These are phyloP conservation scores for Molorchus minor DNA, from an alignment of 2,888 invertebrate genomes.

Conservation along the genomic window DNA sequence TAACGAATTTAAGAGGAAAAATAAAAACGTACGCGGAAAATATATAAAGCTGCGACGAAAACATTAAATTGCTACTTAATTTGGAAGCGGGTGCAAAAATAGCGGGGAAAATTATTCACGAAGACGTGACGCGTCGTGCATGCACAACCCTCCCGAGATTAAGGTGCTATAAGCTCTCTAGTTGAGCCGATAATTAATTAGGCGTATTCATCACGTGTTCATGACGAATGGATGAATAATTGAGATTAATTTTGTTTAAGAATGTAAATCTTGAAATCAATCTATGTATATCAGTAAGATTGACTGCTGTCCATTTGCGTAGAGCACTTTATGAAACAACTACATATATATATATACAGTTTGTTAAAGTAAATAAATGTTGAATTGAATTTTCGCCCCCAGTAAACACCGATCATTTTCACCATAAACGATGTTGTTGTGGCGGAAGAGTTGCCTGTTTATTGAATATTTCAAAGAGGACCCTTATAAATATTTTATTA, in stretches of 20 bases:
- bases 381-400: too few relatives aligned
- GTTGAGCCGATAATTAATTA: conserved; percentile 15
- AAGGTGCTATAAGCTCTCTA: conserved; percentile 13
- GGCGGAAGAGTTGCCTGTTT: conserved; percentile 27
- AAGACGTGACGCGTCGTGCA: background rate
- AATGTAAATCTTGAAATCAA: too few relatives aligned
- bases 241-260: conserved; percentile 17
- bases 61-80: conserved; percentile 22
- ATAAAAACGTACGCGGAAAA: conserved; percentile 9
- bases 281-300: too few relatives aligned
- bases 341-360: too few relatives aligned
- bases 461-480: conserved; percentile 45
- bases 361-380: too few relatives aligned
- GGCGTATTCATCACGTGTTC: conserved; percentile 8
- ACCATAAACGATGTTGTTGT: conserved; percentile 4
- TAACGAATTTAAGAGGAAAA: conserved; percentile 7
- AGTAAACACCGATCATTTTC: background rate
- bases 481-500: conserved; percentile 45
- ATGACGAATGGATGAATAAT: conserved; percentile 14
- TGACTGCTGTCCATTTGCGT: too few relatives aligned
- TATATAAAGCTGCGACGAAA: conserved; percentile 12
- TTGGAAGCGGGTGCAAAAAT: conserved; percentile 7
- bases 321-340: too few relatives aligned
- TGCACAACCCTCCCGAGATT: conserved; percentile 8
- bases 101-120: conserved; percentile 13